These are phyloP conservation scores for Archaeoteleia sp. DNA, from an alignment of 2,888 invertebrate species.

Conservation along the genomic window DNA sequence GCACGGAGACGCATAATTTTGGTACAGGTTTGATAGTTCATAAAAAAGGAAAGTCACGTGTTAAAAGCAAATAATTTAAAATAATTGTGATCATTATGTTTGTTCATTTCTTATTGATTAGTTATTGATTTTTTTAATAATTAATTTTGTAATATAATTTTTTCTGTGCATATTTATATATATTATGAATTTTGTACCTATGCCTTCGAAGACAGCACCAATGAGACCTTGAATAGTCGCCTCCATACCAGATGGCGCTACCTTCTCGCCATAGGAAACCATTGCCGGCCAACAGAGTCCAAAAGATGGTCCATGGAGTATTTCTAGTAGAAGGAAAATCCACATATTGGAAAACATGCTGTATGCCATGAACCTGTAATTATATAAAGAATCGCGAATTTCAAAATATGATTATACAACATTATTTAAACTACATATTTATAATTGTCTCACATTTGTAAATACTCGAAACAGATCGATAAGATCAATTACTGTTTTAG, in stretches of 20 bases:
- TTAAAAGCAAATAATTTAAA: too few species aligned
- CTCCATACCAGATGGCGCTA: conserved; percentile 89
- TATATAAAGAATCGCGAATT: too few species aligned
- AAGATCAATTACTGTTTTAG: too few species aligned
- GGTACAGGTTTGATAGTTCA: too few species aligned
- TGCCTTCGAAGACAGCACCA: conserved; percentile 90
- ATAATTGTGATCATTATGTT: too few species aligned
- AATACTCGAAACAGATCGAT: too few species aligned
- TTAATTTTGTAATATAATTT: neutral
- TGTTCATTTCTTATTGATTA: too few species aligned
- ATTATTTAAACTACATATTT: too few species aligned
- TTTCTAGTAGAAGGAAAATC: conserved; percentile 89
- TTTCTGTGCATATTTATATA: neutral
- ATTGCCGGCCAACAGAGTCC: conserved; percentile 92
- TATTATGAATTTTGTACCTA: conserved; percentile 75
- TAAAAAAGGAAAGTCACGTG: too few species aligned
- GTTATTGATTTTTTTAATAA: neutral
- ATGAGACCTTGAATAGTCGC: conserved; percentile 91
- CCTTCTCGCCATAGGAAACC: conserved; percentile 90
- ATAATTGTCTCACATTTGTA: too few species aligned
- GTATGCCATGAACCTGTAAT: conserved; percentile 85
- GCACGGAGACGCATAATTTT: too few species aligned
- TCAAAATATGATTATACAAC: too few species aligned
- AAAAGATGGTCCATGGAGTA: conserved; percentile 91
- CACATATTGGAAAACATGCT: conserved; percentile 87